Evolutionary conservation across 2,888 invertebrate genomes (phyloP), one percentile per base, ranked within the genome.

Genomic region (Resseliella maxima): DNA sequence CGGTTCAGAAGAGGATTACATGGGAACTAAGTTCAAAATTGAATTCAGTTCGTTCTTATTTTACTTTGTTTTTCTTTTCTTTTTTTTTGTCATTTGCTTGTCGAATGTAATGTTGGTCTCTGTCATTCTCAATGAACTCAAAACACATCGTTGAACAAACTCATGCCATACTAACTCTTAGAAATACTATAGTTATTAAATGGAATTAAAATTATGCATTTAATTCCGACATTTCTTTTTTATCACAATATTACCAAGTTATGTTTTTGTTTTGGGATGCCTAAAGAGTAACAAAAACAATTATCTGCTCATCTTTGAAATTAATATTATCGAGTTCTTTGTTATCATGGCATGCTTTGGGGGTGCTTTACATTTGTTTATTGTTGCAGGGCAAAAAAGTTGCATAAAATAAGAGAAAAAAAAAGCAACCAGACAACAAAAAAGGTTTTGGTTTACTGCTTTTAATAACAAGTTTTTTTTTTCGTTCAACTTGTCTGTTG

Each of bases 301-400:
- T 72, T 72, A 72, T 72, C 72, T 72, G 72, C 72, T 72, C 72
- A 72, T 72, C 72, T 72, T 72, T 31, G n/a, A 35, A 72, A 72
- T 72, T 72, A 72, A 72, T 72, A 72, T 72, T 72, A 72, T 72
- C 31, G 18, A 72, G 72, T 72, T 31, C 72, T 72, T 72, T 72
- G 72, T 72, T 72, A 72, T 72, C 72, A 15, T 72, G 18, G 72
- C 72, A 72, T 72, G 72, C 72, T 72, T 72, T 27, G 0, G 72
- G 59, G 72, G 15, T 31, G 27, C 31, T 31, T 31, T 72, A 31
- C 72, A 72, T 31, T 72, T 72, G 72, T 72, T 72, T 72, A 72
- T 72, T 72, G 12, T 72, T 72, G 72, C 12, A n/a, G 50, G 18
- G 24, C 72, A 15, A 72, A 72, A 72, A 72, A 72, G 72, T 72